Base-by-base conservation (phyloP, 2,888 invertebrate species). In the Ferdinandea cuprea region DNA sequence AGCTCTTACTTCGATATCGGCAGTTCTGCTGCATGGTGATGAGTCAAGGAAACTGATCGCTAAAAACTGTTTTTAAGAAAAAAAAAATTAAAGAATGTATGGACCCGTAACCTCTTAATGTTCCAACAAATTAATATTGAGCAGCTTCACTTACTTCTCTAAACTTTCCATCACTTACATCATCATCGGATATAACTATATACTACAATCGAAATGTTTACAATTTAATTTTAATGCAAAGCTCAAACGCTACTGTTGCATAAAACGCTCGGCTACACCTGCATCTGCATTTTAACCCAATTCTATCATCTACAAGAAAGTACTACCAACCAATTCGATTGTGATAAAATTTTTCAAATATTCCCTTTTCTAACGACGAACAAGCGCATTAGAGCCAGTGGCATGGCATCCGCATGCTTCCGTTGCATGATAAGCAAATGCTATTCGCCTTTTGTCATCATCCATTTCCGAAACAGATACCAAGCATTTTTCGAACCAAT, bases 381-480 rank as follows among this genome's bases (percentile, higher is more conserved):
- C 40, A 32, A 54, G 54, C 52, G 52, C 68, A 68, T 9, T 40
- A 28, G 4, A 61, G 19, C 28, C 68, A 69, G 32, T 30, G 1
- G n/a, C 2, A 11, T 21, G 69, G 77, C 65, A 83, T 83, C 66
- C 66, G 42, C 83, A 83, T 73, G 83, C 78, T 83, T 83, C 83
- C 83, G 83, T 30, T 73, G 83, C 83, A 78, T 78, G 83, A 73
- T 78, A 72, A 78, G n/a, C 71, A 72, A 83, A 78, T 56, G 52
- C 63, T 83, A 78, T 78, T 77, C 77, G 77, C 35, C 30, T 83
- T 77, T 83, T 77, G 77, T 78, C 72, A 78, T 78, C 77, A 56
- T 78, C 77, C 83, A 63, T 66, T 78, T 73, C 44, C 59, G 77
- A 68, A 83, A 61, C 63, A 83, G 63, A 83, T 78, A 78, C 78